A percentile compares a stretch with the other conserved stretches of the same genome.
phyloP scores from a whole-genome alignment of 2,797 vertebrate genomes.

The Tympanoctomys barrerae region DNA sequence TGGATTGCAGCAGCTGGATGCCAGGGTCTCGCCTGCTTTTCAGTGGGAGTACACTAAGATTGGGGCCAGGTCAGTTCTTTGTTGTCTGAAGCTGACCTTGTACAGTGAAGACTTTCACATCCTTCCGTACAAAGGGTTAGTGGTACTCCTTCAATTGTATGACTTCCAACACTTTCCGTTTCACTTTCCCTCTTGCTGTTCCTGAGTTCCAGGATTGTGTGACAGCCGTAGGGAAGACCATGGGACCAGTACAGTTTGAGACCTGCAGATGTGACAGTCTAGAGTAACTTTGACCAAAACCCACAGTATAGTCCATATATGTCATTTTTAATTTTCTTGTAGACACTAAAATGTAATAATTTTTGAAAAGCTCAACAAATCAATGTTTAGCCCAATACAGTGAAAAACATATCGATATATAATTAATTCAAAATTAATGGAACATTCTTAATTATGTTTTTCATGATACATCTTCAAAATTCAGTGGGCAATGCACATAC shows the following conservation, averaged over 20 bases:
- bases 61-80: neutral
- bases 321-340: neutral
- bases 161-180: neutral
- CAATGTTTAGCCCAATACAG: neutral
- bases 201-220: neutral
- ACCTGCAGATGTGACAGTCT: neutral
- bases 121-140: neutral
- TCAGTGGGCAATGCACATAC: neutral
- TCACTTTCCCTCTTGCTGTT: fast-evolving
- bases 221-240: neutral
- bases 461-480: neutral
- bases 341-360: neutral
- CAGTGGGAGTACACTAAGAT: neutral
- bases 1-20: neutral
- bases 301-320: neutral
- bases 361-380: neutral
- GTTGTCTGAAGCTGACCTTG: neutral
- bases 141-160: neutral
- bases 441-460: conserved; percentile 4
- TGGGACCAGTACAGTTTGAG: neutral
- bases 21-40: neutral
- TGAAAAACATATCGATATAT: conserved; percentile 8
- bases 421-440: conserved; percentile 3
- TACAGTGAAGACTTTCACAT: neutral
- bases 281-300: neutral